Conservation (phyloP, 2,888 invertebrate genomes). For the Rhorus exstirpatorius region DNA sequence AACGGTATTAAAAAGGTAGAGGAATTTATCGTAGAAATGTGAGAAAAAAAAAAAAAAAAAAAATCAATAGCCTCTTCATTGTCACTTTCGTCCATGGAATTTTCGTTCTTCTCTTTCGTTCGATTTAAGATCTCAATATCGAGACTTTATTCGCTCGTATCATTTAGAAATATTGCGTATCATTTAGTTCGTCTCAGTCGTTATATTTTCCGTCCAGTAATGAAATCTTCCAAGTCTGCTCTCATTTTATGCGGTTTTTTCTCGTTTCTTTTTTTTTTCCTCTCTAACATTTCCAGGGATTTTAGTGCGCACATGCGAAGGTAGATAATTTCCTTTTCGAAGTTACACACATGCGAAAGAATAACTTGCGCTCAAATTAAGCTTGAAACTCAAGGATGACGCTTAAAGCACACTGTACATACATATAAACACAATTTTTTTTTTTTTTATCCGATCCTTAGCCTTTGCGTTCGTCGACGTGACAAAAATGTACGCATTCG, state of each 20-base stretch:
- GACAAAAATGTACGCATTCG: conserved; percentile 12
- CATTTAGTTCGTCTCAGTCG: conserved; percentile 31
- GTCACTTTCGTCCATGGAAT: conserved; percentile 49
- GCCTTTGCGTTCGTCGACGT: conserved; percentile 17
- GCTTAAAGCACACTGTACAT: conserved; percentile 38
- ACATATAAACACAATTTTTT: conserved; percentile 10
- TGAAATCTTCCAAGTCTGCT: conserved; percentile 51
- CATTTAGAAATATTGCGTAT: conserved; percentile 42
- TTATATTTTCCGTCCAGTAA: conserved; percentile 10
- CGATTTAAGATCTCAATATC: conserved; percentile 35
- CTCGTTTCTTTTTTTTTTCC: not conserved
- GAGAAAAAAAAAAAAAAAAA: conserved; percentile 9
- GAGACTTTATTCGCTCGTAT: conserved; percentile 53
- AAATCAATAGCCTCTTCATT: conserved; percentile 33
- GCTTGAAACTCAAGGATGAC: conserved; percentile 56
- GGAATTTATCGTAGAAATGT: conserved; percentile 62
- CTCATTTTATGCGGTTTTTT: conserved; percentile 22
- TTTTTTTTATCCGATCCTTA: conserved; percentile 6
- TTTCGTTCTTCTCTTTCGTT: conserved; percentile 53
- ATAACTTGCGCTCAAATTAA: conserved; percentile 42
- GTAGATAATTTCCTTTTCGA: conserved; percentile 3
- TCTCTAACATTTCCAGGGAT: conserved; percentile 39
- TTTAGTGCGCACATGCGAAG: conserved; percentile 26
- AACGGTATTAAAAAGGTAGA: conserved; percentile 82
- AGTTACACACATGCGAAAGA: conserved; percentile 18